Percentiles rank a stretch among this genome's conserved stretches.
These are phyloP conservation scores for Geophilus truncorum DNA, from an alignment of 2,888 invertebrate genomes.

Conservation along the genomic window DNA sequence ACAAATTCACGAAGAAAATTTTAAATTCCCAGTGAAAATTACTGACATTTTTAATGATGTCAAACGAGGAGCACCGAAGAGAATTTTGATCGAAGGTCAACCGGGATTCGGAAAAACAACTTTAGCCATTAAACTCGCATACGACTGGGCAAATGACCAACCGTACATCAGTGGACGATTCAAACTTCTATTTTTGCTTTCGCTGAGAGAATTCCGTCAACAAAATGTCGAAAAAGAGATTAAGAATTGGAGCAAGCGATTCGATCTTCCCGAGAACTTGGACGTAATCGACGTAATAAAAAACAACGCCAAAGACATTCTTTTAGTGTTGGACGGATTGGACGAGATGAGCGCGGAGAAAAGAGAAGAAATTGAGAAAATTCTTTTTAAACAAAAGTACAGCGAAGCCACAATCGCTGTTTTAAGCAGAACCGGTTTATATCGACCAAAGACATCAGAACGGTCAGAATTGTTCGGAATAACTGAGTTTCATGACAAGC, in stretches of 20 bases:
- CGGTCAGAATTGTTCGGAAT: background rate
- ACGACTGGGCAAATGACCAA: background rate
- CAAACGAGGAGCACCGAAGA: background rate
- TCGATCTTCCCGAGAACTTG: background rate
- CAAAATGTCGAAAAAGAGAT: background rate
- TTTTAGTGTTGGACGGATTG: no score
- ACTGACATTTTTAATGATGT: background rate
- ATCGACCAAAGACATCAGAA: no score
- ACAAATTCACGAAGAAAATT: no score
- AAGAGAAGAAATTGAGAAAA: background rate
- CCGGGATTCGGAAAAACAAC: background rate
- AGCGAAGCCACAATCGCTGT: background rate
- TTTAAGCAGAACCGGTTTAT: background rate
- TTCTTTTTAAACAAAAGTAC: background rate
- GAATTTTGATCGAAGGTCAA: background rate
- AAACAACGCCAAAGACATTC: no score
- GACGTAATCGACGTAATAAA: background rate
- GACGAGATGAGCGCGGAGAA: no score
- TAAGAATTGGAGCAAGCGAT: no score
- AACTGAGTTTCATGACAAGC: background rate
- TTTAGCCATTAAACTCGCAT: background rate
- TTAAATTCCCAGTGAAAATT: no score
- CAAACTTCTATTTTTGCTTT: background rate
- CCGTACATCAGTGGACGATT: background rate
- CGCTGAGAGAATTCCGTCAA: background rate